Conservation (phyloP, 2,113 vertebrate species). For the Lophotis ruficrista region DNA sequence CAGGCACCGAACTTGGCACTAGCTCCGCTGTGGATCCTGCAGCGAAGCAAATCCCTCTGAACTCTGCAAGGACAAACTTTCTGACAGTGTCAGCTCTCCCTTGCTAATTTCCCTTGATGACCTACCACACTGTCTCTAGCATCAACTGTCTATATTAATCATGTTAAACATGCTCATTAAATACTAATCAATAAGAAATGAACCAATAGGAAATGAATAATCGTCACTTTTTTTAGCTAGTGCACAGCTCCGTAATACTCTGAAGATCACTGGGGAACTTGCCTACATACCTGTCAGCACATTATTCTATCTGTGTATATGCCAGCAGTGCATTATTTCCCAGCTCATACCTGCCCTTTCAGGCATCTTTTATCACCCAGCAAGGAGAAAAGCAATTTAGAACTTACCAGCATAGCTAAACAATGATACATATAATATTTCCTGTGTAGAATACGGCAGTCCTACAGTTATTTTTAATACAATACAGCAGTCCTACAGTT, state of each 20-base stretch:
- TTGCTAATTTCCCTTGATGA: not conserved
- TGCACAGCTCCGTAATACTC: not conserved
- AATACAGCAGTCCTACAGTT: not conserved
- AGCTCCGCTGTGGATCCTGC: not conserved
- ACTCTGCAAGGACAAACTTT: not conserved
- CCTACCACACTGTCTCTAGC: not conserved
- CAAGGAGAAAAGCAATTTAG: not conserved
- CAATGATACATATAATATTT: not conserved
- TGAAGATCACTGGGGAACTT: not conserved
- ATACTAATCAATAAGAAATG: not conserved
- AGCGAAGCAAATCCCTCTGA: not conserved
- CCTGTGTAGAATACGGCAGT: not conserved
- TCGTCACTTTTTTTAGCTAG: not conserved
- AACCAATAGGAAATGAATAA: not conserved
- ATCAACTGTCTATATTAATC: not conserved
- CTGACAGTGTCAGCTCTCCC: not conserved
- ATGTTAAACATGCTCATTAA: not conserved
- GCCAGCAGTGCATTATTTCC: not conserved
- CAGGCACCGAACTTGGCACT: not conserved
- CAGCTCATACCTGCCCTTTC: not conserved
- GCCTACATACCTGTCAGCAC: not conserved
- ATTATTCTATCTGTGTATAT: not conserved
- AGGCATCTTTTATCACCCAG: not conserved
- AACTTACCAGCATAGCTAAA: not conserved
- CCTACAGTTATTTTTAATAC: not conserved